phyloP scores from a whole-genome alignment of 1,140 invertebrate species.

The Brachionus koreanus region DNA sequence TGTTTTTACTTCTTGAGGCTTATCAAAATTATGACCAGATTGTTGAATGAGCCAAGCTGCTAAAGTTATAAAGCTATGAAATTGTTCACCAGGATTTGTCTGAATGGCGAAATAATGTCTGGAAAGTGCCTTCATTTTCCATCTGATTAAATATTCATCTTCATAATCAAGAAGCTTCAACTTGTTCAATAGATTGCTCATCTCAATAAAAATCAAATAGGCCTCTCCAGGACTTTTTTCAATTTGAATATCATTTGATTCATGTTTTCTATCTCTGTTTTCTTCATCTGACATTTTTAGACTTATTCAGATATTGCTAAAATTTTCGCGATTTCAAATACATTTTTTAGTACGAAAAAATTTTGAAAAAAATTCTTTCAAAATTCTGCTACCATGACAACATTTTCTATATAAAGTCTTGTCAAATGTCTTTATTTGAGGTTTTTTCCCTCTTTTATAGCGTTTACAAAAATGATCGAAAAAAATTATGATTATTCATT shows the following conservation, averaged over 20 bases:
- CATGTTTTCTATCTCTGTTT: neutral
- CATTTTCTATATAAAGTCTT: neutral
- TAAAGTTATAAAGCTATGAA: constrained; percentile 82
- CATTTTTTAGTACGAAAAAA: neutral
- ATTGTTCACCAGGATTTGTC: constrained; percentile 92
- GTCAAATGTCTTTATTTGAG: neutral
- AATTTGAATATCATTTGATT: neutral
- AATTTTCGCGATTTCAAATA: neutral
- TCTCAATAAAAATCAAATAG: constrained; percentile 33
- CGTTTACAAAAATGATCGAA: too few species aligned
- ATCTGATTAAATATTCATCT: constrained; percentile 43
- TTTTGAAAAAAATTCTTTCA: neutral
- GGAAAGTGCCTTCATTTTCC: constrained; percentile 51
- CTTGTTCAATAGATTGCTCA: constrained; percentile 35
- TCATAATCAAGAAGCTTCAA: constrained; percentile 42
- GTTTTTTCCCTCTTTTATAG: neutral
- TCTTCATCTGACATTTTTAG: constrained; percentile 35
- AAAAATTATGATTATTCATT: too few species aligned
- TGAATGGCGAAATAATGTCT: constrained; percentile 87
- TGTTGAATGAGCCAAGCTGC: constrained; percentile 85
- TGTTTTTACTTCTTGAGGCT: constrained; percentile 61
- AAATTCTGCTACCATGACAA: neutral
- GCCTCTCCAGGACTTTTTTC: constrained; percentile 42
- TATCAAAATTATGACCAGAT: constrained; percentile 73
- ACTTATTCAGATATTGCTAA: neutral